Evolutionary conservation across 2,797 vertebrate species (phyloP).

Genomic region (Enteromius argenteus): DNA sequence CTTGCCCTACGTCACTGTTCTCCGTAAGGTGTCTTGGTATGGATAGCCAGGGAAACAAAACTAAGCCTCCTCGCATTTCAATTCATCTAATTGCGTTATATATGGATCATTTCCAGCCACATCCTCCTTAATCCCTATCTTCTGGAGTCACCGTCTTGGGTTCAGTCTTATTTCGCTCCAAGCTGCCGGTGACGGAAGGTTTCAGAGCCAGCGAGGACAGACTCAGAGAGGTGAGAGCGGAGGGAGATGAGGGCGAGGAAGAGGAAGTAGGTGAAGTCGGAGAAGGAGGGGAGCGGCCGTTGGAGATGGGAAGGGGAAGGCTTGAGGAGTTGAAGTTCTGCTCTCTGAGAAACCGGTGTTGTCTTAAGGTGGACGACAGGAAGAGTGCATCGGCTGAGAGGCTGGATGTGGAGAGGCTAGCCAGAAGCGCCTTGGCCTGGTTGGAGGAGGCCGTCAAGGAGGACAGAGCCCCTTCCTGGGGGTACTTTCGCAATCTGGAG

Average conservation of each 20-base stretch:
- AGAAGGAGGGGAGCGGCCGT: slow-evolving; percentile 66
- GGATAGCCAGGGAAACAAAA: slow-evolving; percentile 16
- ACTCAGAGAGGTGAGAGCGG: slow-evolving; percentile 60
- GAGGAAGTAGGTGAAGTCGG: slow-evolving; percentile 70
- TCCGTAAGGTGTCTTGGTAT: neutral
- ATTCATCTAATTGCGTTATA: neutral
- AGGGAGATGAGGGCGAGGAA: slow-evolving; percentile 51
- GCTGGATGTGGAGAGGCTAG: slow-evolving; percentile 75
- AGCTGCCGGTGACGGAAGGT: slow-evolving; percentile 57
- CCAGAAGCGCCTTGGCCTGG: slow-evolving; percentile 77
- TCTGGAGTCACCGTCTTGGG: neutral
- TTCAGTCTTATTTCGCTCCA: slow-evolving; percentile 33
- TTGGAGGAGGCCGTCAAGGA: slow-evolving; percentile 71
- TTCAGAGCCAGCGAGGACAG: slow-evolving; percentile 64
- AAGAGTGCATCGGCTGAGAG: slow-evolving; percentile 79
- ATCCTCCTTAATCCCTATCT: slow-evolving; percentile 57
- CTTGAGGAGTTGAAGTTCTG: slow-evolving; percentile 68
- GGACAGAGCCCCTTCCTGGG: slow-evolving; percentile 70
- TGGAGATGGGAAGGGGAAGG: slow-evolving; percentile 63
- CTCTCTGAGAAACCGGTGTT: slow-evolving; percentile 76
- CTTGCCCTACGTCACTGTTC: neutral
- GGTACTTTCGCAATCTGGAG: slow-evolving; percentile 71
- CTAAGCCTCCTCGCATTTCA: slow-evolving; percentile 24
- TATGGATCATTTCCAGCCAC: neutral
- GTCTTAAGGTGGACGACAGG: slow-evolving; percentile 77